Evolutionary conservation across 2,888 invertebrate species (phyloP).

Genomic region (Nemotelus pantherinus): DNA sequence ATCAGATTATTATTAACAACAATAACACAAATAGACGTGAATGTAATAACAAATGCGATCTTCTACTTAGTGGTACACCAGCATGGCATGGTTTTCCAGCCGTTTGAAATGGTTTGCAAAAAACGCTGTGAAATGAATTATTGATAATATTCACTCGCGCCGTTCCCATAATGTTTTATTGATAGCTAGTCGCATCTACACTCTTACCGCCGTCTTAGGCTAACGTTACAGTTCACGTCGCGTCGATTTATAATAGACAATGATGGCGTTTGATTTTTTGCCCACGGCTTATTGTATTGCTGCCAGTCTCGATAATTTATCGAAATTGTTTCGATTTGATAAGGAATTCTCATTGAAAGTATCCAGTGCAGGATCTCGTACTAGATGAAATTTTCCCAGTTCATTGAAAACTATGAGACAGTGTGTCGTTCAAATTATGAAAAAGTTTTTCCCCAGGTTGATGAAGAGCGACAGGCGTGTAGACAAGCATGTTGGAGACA

Average conservation of each 20-base stretch:
- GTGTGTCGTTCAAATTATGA: too few species aligned
- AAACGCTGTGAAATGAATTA: constrained; percentile 47
- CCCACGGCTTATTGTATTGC: not conserved
- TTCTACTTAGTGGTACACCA: constrained; percentile 17
- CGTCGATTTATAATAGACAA: constrained; percentile 15
- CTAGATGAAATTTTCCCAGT: too few species aligned
- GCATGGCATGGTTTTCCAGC: constrained; percentile 32
- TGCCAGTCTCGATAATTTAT: constrained; percentile 32
- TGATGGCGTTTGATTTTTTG: constrained; percentile 37
- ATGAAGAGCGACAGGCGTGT: too few species aligned
- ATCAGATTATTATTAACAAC: constrained; percentile 9
- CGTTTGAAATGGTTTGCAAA: constrained; percentile 18
- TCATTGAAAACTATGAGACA: too few species aligned
- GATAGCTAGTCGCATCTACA: constrained; percentile 35
- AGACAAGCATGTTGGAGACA: too few species aligned
- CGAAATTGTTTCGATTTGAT: constrained; percentile 28
- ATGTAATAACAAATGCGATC: constrained; percentile 19
- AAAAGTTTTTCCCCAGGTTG: too few species aligned
- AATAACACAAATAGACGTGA: constrained; percentile 26
- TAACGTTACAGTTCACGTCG: constrained; percentile 4
- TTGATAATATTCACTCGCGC: constrained; percentile 47
- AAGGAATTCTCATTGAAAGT: constrained; percentile 7
- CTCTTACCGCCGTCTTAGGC: not conserved
- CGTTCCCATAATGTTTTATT: constrained; percentile 50
- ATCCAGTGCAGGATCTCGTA: too few species aligned